Base-by-base conservation (phyloP, 2,888 invertebrate species). In the Drosophila monieri region DNA sequence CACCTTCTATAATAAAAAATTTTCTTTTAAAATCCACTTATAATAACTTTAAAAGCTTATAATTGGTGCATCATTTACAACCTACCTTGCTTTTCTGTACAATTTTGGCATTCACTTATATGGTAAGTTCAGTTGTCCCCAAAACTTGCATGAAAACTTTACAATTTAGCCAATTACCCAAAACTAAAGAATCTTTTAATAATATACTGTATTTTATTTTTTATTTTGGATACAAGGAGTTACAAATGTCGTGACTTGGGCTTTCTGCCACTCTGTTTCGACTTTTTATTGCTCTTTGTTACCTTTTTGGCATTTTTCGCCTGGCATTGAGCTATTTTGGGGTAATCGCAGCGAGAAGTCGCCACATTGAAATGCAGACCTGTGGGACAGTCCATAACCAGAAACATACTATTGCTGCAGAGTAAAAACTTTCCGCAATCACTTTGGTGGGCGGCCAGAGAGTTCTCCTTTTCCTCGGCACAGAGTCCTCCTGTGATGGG, bases 351-450 rank as follows among this genome's bases (percentile, higher is more conserved):
- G 3, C 80, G 76, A 1, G 57, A 68, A 0, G 59, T 44, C 0
- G 74, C 43, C 1, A 51, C 43, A 74, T 80, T 88, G 21, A 89
- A 89, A 47, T 89, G 85, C 39, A 89, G 53, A 6, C 88, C 89
- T 1, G 21, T 30, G 3, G 89, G 88, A 51, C 89, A 89, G 15
- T 73, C 51, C 83, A 89, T 84, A 12, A 79, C 81, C 9, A 76
- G 27, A 12, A 80, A 65, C 53, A 76, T 66, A 61, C 67, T 72
- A 8, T 76, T 77, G 53, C 80, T 77, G 48, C 89, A 89, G 2
- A 80, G 74, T 30, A 84, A 35, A 43, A 81, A 89, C 25, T 86
- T 85, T 10, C 74, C 61, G 44, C 89, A 89, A 46, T 88, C 79
- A 0, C 47, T 60, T 2, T 65, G 68, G 67, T 89, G 84, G 1